Base-by-base conservation (phyloP, 2,797 vertebrate genomes). In the Macropodus opercularis region DNA sequence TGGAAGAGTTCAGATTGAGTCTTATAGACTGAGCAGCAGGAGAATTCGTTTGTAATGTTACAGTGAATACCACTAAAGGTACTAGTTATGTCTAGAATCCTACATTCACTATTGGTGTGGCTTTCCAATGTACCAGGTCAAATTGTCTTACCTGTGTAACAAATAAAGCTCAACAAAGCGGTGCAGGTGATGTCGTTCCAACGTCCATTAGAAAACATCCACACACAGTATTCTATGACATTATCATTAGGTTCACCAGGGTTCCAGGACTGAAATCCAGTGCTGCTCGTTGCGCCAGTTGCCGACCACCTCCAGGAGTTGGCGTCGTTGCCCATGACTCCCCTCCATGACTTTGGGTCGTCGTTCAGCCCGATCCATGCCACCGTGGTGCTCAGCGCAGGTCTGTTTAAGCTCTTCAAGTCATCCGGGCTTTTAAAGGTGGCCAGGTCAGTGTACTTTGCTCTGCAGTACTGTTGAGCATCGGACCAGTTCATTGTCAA, bases 231-330 rank as follows among this genome's bases (percentile, higher is more conserved):
- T 18, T 56, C 29, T 9, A 0, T 3, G 5, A 3, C 0, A 0
- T 0, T 0, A 23, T 34, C 11, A 43, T 24, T 5, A 24, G 40
- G 53, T 9, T 43, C 2, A 0, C 2, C 1, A n/a, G 4, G 0
- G 4, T 3, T 5, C 34, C 14, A n/a, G 14, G 2, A 4, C 2
- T 35, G 1, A n/a, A 3, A 34, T 5, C 32, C 32, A 34, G 39
- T 69, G 23, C 10, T 23, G 32, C 29, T 60, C 0, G n/a, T 26
- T 49, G 53, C 10, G 12, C 51, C 58, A 1, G 55, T 71, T 4
- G 32, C 1, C 8, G 68, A 77, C 69, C 75, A 79, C 61, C 44
- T 76, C 69, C 79, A 80, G 39, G 61, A 69, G 43, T 75, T 73
- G 7, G 19, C 0, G 0, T 67, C 40, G 1, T 64, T 32, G 9